Conservation (phyloP, 2,113 vertebrate genomes). For the Paramisgurnus dabryanus region DNA sequence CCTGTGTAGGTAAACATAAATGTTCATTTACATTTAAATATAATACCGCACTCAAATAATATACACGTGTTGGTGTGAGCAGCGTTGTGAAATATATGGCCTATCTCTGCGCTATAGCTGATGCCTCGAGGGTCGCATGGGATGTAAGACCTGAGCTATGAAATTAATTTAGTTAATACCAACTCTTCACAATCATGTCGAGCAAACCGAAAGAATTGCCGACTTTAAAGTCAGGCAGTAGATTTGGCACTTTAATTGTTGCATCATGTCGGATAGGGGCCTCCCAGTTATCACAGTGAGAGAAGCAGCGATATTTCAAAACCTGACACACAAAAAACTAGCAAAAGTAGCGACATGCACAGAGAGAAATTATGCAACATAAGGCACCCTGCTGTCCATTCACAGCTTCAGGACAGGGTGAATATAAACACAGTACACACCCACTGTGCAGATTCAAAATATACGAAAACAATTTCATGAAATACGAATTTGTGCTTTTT, state of each 20-base stretch:
- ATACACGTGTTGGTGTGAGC: conserved; percentile 9
- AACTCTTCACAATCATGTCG: conserved; percentile 78
- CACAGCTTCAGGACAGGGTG: conserved; percentile 15
- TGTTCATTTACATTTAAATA: neutral
- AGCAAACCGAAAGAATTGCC: conserved; percentile 80
- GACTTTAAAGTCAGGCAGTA: conserved; percentile 77
- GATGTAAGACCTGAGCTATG: conserved; percentile 84
- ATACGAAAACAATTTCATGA: neutral
- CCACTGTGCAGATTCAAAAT: neutral
- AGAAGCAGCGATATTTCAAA: conserved; percentile 81
- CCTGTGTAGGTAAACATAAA: neutral
- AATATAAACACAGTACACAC: neutral
- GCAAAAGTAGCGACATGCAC: conserved; percentile 86
- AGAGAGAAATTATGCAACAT: conserved; percentile 77
- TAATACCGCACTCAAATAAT: neutral
- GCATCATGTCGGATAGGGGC: conserved; percentile 83
- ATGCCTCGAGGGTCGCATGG: conserved; percentile 80
- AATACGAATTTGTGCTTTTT: neutral
- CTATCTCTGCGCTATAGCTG: conserved; percentile 73
- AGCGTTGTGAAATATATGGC: conserved; percentile 64
- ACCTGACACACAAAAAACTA: conserved; percentile 76
- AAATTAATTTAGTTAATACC: conserved; percentile 84
- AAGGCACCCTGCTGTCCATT: conserved; percentile 56
- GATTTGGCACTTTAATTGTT: conserved; percentile 86
- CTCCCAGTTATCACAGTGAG: conserved; percentile 79